A percentile compares a stretch with the other conserved stretches of the same genome.
Evolutionary conservation across 2,113 vertebrate genomes (phyloP).

Genomic region (Electrona antarctica): DNA sequence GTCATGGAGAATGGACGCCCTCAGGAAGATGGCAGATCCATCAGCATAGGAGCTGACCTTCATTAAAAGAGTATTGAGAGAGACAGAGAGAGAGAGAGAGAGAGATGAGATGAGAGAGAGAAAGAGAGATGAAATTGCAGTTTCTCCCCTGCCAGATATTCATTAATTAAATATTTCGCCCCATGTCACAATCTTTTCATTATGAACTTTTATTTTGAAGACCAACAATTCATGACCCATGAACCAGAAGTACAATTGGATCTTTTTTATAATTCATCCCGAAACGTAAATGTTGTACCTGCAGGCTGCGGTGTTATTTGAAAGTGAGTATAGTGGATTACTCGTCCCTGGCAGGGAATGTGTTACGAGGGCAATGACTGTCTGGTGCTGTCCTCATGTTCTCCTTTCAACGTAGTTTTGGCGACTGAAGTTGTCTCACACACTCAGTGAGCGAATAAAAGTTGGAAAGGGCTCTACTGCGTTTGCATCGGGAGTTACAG

Average conservation of each 20-base stretch:
- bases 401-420: conserved; percentile 24
- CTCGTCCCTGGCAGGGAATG: too few species aligned
- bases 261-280: too few species aligned
- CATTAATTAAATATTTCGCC: too few species aligned
- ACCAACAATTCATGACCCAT: too few species aligned
- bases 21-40: conserved; percentile 38
- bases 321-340: too few species aligned
- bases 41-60: conserved; percentile 50
- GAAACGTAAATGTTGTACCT: too few species aligned
- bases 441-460: background rate
- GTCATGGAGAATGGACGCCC: conserved; percentile 32
- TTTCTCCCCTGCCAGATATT: too few species aligned
- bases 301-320: too few species aligned
- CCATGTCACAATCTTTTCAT: too few species aligned
- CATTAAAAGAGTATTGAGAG: conserved; percentile 25
- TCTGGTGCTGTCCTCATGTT: conserved; percentile 5
- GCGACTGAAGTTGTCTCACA: background rate
- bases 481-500: background rate
- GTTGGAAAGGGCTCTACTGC: background rate
- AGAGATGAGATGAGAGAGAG: background rate
- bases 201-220: too few species aligned
- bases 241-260: too few species aligned
- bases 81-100: conserved; percentile 8
- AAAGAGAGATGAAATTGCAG: background rate
- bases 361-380: background rate